phyloP scores from a whole-genome alignment of 2,113 vertebrate species.

The Addax nasomaculatus region DNA sequence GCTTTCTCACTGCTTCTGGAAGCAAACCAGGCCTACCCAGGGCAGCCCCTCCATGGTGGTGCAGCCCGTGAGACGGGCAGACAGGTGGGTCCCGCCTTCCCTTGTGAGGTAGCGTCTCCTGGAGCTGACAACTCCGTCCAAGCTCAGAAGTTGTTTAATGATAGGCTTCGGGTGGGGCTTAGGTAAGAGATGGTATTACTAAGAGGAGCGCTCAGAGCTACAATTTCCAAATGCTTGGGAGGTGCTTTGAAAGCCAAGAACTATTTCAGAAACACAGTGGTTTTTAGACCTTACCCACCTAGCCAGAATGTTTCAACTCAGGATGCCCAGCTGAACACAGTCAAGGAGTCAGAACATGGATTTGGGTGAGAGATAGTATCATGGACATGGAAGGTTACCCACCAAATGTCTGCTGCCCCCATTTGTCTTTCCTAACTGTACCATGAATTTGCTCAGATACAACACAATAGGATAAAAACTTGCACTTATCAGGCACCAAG shows the following conservation, averaged over 20 bases:
- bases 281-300: not conserved
- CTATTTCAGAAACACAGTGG: not conserved
- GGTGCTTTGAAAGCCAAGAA: slow-evolving; percentile 15
- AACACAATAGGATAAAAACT: not conserved
- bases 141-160: slow-evolving; percentile 49
- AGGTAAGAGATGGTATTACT: slow-evolving; percentile 9
- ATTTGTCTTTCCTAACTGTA: not conserved
- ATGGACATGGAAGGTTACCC: not conserved
- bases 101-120: slow-evolving; percentile 58
- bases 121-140: not conserved
- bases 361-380: not conserved
- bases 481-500: not conserved
- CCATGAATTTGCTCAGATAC: not conserved
- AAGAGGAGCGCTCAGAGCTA: not conserved
- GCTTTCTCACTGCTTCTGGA: not conserved
- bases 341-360: not conserved
- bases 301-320: not conserved
- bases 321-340: not conserved
- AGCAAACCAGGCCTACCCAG: not conserved
- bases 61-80: not conserved
- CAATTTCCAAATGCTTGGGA: slow-evolving; percentile 52
- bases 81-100: not conserved
- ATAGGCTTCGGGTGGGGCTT: slow-evolving; percentile 27
- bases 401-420: not conserved
- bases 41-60: not conserved